phyloP scores from a whole-genome alignment of 2,888 invertebrate genomes.

The Conus canariensis region DNA sequence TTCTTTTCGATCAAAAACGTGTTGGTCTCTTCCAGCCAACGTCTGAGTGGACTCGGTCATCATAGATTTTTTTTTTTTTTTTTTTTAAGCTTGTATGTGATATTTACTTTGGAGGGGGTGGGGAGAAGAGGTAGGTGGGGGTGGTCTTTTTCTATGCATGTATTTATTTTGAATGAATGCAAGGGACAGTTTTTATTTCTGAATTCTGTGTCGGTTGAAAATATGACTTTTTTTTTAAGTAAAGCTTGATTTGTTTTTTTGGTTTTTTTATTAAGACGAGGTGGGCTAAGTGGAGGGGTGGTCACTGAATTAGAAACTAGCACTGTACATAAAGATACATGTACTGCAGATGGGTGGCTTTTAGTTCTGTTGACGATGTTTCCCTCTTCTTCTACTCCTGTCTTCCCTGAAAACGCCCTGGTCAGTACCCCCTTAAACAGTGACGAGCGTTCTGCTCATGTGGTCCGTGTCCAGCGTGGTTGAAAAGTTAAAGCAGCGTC shows the following conservation, averaged over 20 bases:
- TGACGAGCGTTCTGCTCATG: no score
- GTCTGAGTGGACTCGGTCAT: background rate
- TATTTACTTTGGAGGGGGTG: background rate
- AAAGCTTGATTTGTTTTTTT: no score
- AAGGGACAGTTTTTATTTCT: background rate
- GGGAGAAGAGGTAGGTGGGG: background rate
- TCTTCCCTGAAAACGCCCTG: no score
- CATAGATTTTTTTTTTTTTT: background rate
- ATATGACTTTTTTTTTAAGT: no score
- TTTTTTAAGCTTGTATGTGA: background rate
- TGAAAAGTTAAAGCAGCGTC: no score
- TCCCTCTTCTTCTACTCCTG: no score
- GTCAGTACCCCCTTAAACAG: no score
- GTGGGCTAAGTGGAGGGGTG: background rate
- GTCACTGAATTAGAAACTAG: background rate
- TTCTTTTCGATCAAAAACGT: no score
- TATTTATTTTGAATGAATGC: background rate
- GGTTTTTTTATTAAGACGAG: background rate
- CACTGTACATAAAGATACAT: conserved; percentile 9
- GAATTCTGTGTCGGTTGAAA: no score
- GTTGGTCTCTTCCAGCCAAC: no score
- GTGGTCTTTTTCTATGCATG: background rate
- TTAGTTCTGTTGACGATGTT: background rate
- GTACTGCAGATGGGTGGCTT: background rate
- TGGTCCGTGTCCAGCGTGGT: no score